Evolutionary conservation across 2,888 invertebrate species (phyloP), one percentile per base, ranked within the genome.

Genomic region (Pyrochroa serraticornis): DNA sequence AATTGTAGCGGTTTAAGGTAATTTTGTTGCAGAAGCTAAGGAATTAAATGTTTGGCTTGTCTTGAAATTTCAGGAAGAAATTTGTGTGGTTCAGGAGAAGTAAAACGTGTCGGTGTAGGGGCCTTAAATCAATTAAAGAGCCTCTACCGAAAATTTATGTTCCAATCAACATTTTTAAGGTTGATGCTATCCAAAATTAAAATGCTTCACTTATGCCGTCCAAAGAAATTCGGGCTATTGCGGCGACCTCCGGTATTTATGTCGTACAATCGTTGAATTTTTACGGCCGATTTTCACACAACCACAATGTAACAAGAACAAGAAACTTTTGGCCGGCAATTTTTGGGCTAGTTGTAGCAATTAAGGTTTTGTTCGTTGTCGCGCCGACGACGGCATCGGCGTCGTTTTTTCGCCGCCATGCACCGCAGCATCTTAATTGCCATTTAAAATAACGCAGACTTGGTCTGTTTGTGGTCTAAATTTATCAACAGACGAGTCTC

Each of bases 111-210:
- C 3, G 22, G 3, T 22, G 22, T 5, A 22, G 22, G 3, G 22
- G 22, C 5, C 13, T 35, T 13, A 31, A 13, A 35, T 12, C 9
- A 33, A 35, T 13, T 7, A 12, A 8, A 35, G 7, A 33, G 8
- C 8, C 32, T 14, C 37, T 8, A 10, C 5, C 6, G 5, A n/a
- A 36, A 22, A 73, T 73, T 73, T 73, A 73, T 72, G 51, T 65
- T 67, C 75, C 73, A 75, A 75, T 75, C 73, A 75, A 75, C 73
- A 75, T 75, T 71, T 74, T 70, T 75, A 49, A 63, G 46, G 58
- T 63, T 58, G 57, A 57, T 56, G 48, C 58, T 64, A 65, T 55
- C 46, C 57, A 60, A 68, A 70, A 71, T 71, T 71, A 67, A 70
- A 71, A 69, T 69, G 59, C 68, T 63, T 65, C 49, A 61, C 61